A percentile compares a stretch with the other conserved stretches of the same genome.
These are phyloP conservation scores for Schizaphis graminum DNA, from an alignment of 2,888 invertebrate genomes.

Conservation along the genomic window DNA sequence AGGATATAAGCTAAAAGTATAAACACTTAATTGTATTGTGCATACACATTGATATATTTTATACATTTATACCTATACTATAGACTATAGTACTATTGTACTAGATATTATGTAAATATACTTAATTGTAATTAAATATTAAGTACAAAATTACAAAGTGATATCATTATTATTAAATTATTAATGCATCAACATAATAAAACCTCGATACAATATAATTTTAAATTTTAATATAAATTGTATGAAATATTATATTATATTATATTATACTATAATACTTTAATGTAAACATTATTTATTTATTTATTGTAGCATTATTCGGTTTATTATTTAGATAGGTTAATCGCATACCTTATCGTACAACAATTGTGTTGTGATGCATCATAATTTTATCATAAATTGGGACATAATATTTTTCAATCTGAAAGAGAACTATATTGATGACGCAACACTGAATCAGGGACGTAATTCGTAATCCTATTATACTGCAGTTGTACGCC, in stretches of 20 bases:
- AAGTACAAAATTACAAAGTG: neutral
- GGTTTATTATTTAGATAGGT: neutral
- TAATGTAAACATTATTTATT: neutral
- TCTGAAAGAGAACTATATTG: neutral
- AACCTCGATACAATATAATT: neutral
- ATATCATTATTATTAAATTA: neutral
- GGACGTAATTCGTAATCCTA: neutral
- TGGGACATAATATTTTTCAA: neutral
- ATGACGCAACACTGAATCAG: neutral
- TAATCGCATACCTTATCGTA: neutral
- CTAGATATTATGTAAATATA: neutral
- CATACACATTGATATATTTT: neutral
- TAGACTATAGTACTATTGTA: no score
- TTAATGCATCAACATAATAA: neutral
- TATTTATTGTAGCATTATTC: neutral
- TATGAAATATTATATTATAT: neutral
- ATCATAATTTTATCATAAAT: neutral
- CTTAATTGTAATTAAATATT: neutral
- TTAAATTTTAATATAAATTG: neutral
- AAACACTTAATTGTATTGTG: neutral
- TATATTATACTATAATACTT: neutral
- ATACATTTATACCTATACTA: neutral
- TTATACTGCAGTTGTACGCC: neutral
- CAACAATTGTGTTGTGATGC: neutral
- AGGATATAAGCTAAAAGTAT: no score